A percentile compares a stretch with the other conserved stretches of the same genome.
Evolutionary conservation across 1,140 invertebrate species (phyloP).

Genomic region (Platorchestia sp.): DNA sequence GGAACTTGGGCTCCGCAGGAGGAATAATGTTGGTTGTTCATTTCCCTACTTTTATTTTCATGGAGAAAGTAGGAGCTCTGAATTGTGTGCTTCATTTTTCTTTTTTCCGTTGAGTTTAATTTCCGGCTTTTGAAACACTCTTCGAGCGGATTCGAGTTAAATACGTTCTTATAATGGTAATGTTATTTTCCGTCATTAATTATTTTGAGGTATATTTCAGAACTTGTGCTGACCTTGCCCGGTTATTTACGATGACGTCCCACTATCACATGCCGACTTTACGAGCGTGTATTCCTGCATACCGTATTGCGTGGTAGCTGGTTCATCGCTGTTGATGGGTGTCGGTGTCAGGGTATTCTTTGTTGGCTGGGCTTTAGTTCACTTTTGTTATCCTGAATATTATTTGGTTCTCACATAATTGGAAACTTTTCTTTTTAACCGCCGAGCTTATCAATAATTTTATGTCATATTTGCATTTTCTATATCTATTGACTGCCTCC

Average conservation of each 20-base stretch:
- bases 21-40: neutral
- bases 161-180: neutral
- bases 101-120: neutral
- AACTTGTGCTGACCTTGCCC: too few relatives aligned
- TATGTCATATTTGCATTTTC: neutral
- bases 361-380: neutral
- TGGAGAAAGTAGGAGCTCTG: too few relatives aligned
- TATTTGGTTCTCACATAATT: neutral
- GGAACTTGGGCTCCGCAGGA: neutral
- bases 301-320: neutral
- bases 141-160: neutral
- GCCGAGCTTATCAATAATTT: neutral
- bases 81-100: too few relatives aligned
- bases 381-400: neutral
- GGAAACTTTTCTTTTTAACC: neutral
- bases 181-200: neutral
- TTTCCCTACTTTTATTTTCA: neutral
- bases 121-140: neutral
- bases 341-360: neutral
- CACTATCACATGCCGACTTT: too few relatives aligned
- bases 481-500: too few relatives aligned
- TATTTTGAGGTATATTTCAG: too few relatives aligned
- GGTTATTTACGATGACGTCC: too few relatives aligned
- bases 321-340: too few relatives aligned
- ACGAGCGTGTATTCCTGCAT: neutral